A percentile compares a stretch with the other conserved stretches of the same genome.
Conservation (phyloP, 2,797 vertebrate genomes). For the Coracias cyanogaster region DNA sequence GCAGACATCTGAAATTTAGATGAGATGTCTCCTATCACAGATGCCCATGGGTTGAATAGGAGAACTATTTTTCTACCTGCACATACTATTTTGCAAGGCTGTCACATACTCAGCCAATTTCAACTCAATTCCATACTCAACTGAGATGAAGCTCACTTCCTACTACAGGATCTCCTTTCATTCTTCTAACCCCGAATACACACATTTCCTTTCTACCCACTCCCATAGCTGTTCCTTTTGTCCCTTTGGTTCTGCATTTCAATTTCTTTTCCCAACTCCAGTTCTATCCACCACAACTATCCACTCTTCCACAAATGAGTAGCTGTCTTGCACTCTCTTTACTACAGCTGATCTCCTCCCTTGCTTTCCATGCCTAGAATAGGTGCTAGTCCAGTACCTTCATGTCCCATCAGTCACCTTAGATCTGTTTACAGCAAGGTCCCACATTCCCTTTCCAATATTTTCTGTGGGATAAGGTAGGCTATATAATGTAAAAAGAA, state of each 20-base stretch:
- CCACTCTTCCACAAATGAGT: not conserved
- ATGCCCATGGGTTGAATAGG: not conserved
- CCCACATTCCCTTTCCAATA: not conserved
- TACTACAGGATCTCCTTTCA: not conserved
- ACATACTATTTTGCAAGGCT: not conserved
- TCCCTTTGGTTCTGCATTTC: not conserved
- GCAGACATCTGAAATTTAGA: not conserved
- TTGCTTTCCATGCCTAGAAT: not conserved
- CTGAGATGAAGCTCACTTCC: not conserved
- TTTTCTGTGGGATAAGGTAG: not conserved
- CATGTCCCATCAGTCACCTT: not conserved
- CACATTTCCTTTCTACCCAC: not conserved
- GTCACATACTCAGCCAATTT: not conserved
- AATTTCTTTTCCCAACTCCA: not conserved
- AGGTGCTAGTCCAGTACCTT: not conserved
- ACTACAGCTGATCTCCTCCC: not conserved
- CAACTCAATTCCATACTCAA: no score
- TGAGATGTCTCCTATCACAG: not conserved
- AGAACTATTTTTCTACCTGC: not conserved
- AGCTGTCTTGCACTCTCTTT: not conserved
- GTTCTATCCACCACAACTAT: accelerated
- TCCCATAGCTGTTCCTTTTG: not conserved
- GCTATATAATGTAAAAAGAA: not conserved
- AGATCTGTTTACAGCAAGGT: not conserved
- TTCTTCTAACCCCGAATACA: not conserved